A percentile compares a stretch with the other conserved stretches of the same genome.
phyloP scores from a whole-genome alignment of 2,888 invertebrate species.

The Platycheirus albimanus region DNA sequence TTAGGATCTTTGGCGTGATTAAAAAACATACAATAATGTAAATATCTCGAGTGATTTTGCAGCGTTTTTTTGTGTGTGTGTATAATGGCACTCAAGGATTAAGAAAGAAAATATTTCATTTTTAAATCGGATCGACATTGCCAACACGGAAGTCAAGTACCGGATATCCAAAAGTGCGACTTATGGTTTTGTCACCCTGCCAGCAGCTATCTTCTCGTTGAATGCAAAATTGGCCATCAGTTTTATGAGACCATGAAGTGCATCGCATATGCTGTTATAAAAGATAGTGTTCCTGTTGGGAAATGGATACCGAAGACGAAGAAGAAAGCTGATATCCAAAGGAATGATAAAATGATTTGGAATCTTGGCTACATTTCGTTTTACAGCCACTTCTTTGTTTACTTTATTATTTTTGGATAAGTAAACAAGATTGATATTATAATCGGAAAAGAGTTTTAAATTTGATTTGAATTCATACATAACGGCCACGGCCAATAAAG shows the following conservation, averaged over 20 bases:
- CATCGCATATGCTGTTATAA: neutral
- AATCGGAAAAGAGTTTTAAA: no score
- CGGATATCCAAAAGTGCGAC: conserved; percentile 4
- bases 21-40: no score
- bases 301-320: neutral
- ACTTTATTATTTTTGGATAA: no score
- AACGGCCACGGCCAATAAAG: no score
- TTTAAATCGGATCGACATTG: neutral
- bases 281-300: neutral
- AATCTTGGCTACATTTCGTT: no score
- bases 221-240: neutral
- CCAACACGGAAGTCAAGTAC: neutral
- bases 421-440: no score
- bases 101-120: neutral
- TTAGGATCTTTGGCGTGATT: no score
- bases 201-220: neutral
- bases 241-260: neutral
- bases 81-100: neutral
- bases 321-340: neutral
- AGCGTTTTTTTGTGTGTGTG: neutral
- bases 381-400: no score
- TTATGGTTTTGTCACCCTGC: conserved; percentile 1
- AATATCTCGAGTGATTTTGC: neutral
- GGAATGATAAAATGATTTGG: neutral
- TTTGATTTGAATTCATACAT: no score